A percentile compares a stretch with the other conserved stretches of the same genome.
Evolutionary conservation across 2,888 invertebrate genomes (phyloP).

Genomic region (Tineola bisselliella): DNA sequence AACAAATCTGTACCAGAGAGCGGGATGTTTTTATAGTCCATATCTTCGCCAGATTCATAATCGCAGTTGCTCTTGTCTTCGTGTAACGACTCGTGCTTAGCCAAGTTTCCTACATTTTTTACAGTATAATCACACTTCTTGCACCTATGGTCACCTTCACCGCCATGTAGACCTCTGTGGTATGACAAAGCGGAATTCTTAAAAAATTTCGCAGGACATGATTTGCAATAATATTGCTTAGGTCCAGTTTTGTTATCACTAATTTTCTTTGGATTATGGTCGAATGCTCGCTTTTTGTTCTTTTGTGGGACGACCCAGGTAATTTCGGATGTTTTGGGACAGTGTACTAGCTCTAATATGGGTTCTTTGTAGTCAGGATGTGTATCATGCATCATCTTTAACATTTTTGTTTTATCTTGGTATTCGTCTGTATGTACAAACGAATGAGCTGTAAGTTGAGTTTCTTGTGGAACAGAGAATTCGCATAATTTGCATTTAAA

Average conservation of each 20-base stretch:
- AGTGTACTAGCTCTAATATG: constrained; percentile 52
- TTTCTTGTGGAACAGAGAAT: constrained; percentile 77
- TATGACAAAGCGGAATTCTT: constrained; percentile 76
- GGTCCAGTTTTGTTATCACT: constrained; percentile 28
- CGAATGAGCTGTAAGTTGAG: constrained; percentile 74
- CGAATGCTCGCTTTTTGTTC: constrained; percentile 22
- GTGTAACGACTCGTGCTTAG: constrained; percentile 71
- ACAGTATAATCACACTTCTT: constrained; percentile 77
- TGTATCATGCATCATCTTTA: constrained; percentile 72
- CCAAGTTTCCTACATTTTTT: constrained; percentile 73
- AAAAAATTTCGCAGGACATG: constrained; percentile 79
- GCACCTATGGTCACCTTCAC: constrained; percentile 73
- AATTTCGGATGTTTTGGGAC: constrained; percentile 34
- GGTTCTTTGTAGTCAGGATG: constrained; percentile 74
- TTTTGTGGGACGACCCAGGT: constrained; percentile 56
- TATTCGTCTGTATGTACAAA: constrained; percentile 82
- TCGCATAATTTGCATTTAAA: constrained; percentile 81
- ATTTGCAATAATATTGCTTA: constrained; percentile 64
- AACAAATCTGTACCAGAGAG: constrained; percentile 74
- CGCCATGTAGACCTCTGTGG: constrained; percentile 74
- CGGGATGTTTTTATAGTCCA: constrained; percentile 65
- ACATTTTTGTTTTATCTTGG: constrained; percentile 77
- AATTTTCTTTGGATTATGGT: neutral
- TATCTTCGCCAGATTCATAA: constrained; percentile 59
- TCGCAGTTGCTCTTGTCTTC: constrained; percentile 43